These are phyloP conservation scores for Anolis carolinensis DNA, from an alignment of 2,113 vertebrate genomes.

Conservation along the genomic window DNA sequence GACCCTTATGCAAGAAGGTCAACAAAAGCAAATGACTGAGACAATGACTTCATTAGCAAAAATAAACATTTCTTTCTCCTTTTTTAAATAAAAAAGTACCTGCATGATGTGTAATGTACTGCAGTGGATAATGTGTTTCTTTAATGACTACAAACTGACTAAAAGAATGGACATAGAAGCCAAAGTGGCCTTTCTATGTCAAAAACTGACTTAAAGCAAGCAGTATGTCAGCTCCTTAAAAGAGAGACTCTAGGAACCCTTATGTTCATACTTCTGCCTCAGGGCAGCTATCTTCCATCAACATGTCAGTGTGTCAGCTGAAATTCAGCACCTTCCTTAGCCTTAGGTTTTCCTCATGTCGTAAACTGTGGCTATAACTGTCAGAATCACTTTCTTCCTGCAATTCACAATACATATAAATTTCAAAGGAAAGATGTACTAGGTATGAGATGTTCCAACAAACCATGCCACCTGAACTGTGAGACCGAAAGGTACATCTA, in stretches of 20 bases:
- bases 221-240: not conserved
- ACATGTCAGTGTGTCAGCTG: conserved; percentile 60
- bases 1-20: not conserved
- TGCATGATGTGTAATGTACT: no score
- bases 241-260: conserved; percentile 2
- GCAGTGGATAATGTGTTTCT: not conserved
- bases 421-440: not conserved
- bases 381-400: conserved; percentile 60
- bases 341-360: conserved; percentile 46
- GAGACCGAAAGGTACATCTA: not conserved
- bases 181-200: not conserved
- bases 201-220: not conserved
- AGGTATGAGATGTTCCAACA: not conserved
- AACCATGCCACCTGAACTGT: not conserved
- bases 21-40: not conserved
- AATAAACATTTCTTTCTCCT: no score
- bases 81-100: not conserved
- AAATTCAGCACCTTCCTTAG: conserved; percentile 61
- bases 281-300: conserved; percentile 49
- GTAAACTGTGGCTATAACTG: conserved; percentile 58
- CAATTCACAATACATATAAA: not conserved
- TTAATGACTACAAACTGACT: not conserved
- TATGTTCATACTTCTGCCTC: conserved; percentile 1
- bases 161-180: conserved; percentile 10
- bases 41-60: not conserved